Conservation (phyloP, 1,140 invertebrate genomes). For the Saccostrea echinata region DNA sequence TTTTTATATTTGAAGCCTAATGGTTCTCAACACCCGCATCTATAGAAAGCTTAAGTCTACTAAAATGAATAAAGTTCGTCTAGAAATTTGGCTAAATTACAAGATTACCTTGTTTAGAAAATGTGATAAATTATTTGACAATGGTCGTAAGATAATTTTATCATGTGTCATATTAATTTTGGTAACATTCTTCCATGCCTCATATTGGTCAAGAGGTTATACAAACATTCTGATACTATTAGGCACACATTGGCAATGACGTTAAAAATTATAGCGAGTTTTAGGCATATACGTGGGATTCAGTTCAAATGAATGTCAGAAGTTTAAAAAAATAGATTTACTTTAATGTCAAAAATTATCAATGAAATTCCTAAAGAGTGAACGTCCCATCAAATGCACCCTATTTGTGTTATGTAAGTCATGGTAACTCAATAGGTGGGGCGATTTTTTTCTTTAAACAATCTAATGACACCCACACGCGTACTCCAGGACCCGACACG, state of each 20-base stretch:
- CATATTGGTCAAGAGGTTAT: neutral
- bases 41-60: neutral
- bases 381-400: neutral
- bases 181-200: neutral
- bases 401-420: neutral
- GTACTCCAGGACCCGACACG: neutral
- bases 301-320: neutral
- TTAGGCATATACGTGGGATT: neutral
- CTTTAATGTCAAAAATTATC: neutral
- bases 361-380: conserved; percentile 6
- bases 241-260: neutral
- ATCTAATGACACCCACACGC: neutral
- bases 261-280: neutral
- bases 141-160: no score
- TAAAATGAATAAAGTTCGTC: neutral
- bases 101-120: no score
- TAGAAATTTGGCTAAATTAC: neutral
- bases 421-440: conserved; percentile 3
- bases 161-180: neutral
- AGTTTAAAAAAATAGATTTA: neutral
- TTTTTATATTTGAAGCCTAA: neutral
- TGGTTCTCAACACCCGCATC: neutral
- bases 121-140: no score
- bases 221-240: neutral
- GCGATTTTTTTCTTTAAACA: neutral